Conservation (phyloP, 2,797 vertebrate genomes). For the Otolemur crassicaudatus region DNA sequence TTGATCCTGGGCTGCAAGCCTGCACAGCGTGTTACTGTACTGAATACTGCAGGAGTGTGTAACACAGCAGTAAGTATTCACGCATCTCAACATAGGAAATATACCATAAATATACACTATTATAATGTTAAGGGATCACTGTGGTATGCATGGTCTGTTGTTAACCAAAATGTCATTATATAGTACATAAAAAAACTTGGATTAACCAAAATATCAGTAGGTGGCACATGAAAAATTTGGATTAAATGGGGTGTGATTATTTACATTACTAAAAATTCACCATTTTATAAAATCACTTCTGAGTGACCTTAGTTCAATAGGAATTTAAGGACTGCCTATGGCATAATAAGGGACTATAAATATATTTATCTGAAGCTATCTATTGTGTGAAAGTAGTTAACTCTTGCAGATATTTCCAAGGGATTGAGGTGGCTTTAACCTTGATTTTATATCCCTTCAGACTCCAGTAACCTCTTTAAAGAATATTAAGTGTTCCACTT, state of each 20-base stretch:
- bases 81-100: background rate
- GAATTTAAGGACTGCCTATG: background rate
- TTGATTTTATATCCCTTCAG: constrained; percentile 62
- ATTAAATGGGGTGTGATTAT: background rate
- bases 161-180: background rate
- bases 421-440: background rate
- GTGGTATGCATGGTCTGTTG: background rate
- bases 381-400: constrained; percentile 45
- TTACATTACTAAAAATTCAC: constrained; percentile 6
- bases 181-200: background rate
- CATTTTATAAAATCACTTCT: constrained; percentile 36
- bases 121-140: background rate
- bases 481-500: constrained; percentile 29
- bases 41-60: background rate
- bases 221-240: background rate
- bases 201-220: background rate
- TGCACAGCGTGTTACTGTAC: background rate
- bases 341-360: background rate
- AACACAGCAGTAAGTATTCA: background rate
- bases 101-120: background rate
- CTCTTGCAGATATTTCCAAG: constrained; percentile 25
- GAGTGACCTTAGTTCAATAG: constrained; percentile 23
- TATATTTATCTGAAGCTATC: constrained; percentile 25
- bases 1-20: background rate
- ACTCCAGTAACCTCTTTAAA: constrained; percentile 54